These are phyloP conservation scores for Lasiurus cinereus DNA, from an alignment of 2,113 vertebrate species.

Conservation along the genomic window DNA sequence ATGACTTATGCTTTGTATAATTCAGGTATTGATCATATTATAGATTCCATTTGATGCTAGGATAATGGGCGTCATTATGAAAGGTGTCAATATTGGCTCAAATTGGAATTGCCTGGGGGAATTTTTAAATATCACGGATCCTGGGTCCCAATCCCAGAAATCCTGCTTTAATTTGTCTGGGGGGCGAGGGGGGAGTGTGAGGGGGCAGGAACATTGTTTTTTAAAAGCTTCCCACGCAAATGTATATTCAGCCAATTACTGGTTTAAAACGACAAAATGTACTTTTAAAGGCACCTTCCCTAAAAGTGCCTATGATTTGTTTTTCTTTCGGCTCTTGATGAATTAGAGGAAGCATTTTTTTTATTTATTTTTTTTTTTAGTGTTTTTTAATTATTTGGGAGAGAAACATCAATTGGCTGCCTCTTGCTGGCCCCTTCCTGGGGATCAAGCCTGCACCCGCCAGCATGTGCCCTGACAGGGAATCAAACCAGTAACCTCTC, in stretches of 20 bases:
- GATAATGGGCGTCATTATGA: background rate
- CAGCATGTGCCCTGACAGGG: background rate
- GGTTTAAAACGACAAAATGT: background rate
- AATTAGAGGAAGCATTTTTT: background rate
- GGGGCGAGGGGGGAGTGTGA: no score
- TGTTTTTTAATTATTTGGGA: background rate
- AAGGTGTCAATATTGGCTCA: background rate
- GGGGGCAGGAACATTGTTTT: background rate
- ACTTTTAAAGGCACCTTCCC: background rate
- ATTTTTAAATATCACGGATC: background rate
- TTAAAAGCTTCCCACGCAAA: background rate
- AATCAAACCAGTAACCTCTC: background rate
- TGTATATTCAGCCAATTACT: background rate
- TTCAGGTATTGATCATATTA: background rate
- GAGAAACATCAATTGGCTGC: background rate
- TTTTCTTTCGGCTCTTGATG: constrained; percentile 4
- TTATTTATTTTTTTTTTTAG: background rate
- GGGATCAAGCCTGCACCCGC: no score
- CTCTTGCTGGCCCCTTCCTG: background rate
- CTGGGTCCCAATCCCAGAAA: background rate
- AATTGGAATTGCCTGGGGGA: background rate
- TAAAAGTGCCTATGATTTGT: background rate
- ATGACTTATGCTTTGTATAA: background rate
- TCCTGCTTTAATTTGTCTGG: background rate
- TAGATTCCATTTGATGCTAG: background rate